phyloP scores from a whole-genome alignment of 2,113 vertebrate species.

The Cyprinodon variegatus region DNA sequence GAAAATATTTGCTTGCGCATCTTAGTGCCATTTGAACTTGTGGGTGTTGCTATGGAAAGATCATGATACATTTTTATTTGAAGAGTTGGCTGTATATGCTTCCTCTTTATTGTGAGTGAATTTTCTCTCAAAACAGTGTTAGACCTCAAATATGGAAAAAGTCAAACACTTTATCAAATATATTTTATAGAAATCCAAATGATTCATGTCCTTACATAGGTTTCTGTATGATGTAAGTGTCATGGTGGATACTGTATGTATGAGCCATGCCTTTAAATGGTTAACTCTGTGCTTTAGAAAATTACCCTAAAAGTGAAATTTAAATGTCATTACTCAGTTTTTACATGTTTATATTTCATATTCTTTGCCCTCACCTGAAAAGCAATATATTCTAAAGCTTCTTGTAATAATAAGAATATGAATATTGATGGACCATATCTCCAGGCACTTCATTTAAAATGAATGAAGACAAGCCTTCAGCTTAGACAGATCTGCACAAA shows the following conservation, averaged over 20 bases:
- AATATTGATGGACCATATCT: conserved; percentile 78
- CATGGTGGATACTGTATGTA: conserved; percentile 39
- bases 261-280: conserved; percentile 64
- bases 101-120: neutral
- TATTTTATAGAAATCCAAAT: conserved; percentile 32
- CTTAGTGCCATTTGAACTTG: conserved; percentile 21
- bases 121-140: neutral
- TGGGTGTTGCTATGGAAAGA: conserved; percentile 2
- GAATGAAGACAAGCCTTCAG: conserved; percentile 68
- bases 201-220: conserved; percentile 22
- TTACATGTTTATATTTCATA: conserved; percentile 76
- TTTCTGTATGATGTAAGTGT: conserved; percentile 37
- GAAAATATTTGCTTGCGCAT: conserved; percentile 59
- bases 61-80: conserved; percentile 9
- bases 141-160: neutral
- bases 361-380: conserved; percentile 68
- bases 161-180: conserved; percentile 6
- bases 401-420: conserved; percentile 71
- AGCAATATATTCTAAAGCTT: conserved; percentile 61
- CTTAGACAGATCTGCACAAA: conserved; percentile 73
- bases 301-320: conserved; percentile 69
- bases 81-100: neutral
- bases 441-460: conserved; percentile 79
- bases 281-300: conserved; percentile 57
- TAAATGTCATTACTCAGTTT: conserved; percentile 69